Conservation (phyloP, 1,140 invertebrate species). For the Orussus abietinus region DNA sequence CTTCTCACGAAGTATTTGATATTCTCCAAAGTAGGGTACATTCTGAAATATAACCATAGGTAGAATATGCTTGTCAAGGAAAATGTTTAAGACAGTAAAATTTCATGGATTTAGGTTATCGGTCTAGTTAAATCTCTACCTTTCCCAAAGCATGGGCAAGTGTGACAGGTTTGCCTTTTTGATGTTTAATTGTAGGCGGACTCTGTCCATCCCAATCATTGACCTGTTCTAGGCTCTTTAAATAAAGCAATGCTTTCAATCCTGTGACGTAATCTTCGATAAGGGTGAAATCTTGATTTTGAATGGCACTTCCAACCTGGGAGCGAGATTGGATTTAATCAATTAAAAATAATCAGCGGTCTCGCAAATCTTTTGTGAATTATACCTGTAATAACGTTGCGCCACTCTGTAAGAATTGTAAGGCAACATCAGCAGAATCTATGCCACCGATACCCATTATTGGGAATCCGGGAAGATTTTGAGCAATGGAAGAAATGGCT, state of each 20-base stretch:
- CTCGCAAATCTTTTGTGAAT: not conserved
- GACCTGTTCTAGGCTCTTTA: conserved; percentile 64
- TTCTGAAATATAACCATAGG: no score
- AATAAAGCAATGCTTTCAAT: conserved; percentile 84
- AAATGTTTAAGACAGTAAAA: conserved; percentile 7
- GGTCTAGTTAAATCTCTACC: conserved; percentile 47
- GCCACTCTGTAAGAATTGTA: conserved; percentile 91
- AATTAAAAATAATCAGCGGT: conserved; percentile 4
- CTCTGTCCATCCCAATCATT: conserved; percentile 90
- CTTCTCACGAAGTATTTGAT: conserved; percentile 68
- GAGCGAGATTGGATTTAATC: not conserved
- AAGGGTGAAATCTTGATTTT: conserved; percentile 97
- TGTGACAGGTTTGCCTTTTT: conserved; percentile 82
- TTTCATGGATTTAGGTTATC: no score
- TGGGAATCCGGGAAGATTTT: conserved; percentile 79
- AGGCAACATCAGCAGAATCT: conserved; percentile 88
- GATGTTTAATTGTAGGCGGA: conserved; percentile 82
- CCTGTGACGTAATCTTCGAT: conserved; percentile 92
- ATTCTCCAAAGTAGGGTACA: conserved; percentile 89
- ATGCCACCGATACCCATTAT: conserved; percentile 95
- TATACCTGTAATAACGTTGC: conserved; percentile 84
- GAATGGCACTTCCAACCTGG: conserved; percentile 90
- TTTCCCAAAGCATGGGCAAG: conserved; percentile 63
- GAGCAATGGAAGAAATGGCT: conserved; percentile 84
- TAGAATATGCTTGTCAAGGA: no score